Evolutionary conservation across 2,888 invertebrate genomes (phyloP), one percentile per base, ranked within the genome.

Genomic region (Linhomoeus sp.): DNA sequence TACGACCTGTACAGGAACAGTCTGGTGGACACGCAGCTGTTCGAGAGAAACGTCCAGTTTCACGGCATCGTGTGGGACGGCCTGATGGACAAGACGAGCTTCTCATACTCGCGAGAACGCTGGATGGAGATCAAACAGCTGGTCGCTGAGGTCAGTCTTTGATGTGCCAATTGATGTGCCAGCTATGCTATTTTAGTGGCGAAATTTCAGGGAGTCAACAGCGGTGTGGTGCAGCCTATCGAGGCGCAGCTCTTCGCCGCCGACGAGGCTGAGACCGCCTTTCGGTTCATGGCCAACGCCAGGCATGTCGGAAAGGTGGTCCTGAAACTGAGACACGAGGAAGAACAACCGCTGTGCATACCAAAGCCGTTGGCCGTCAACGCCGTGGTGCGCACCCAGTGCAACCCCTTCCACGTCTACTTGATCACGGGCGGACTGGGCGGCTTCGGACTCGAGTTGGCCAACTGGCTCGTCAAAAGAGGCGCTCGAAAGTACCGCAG

Each of bases 241-340:
- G 81, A 81, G 15, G 75, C 77, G 40, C 82, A 85, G 2, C 79
- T 86, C 2, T 92, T 80, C 29, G 26, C 25, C 2, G 23, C 40
- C 17, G 75, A 77, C 56, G 81, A 37, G 37, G 76, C 84, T 20
- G 90, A 92, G 67, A 79, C 81, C 63, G 87, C 88, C 2, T 90
- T 90, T 75, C 61, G 73, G 53, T 86, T 74, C 68, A 90, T 92
- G 86, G 88, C 87, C 19, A 79, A 83, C 5, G 90, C 90, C 48
- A 85, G 83, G 66, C 90, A 92, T 67, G 84, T 90, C 59, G 90
- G 92, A 55, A 92, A 92, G 74, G 90, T 92, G 45, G 67, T 90
- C 43, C 67, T 92, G 52, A 81, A 86, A 58, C 78, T 78, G 51
- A 78, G 80, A 29, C n/a, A n/a, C n/a, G 86, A 86, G 67, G 82